phyloP scores from a whole-genome alignment of 2,113 vertebrate genomes.

The Atrichornis clamosus region DNA sequence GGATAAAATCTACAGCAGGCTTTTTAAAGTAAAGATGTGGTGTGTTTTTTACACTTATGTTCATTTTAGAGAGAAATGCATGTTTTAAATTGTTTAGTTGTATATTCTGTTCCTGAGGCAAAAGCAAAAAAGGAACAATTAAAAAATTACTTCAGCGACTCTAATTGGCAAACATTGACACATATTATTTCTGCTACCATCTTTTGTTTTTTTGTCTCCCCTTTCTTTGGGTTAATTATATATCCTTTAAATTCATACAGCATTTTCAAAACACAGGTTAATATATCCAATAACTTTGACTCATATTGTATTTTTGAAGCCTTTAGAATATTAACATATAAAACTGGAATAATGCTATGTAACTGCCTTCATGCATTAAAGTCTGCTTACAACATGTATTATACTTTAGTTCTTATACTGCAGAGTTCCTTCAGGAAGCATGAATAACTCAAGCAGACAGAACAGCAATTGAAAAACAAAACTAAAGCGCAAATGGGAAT shows the following conservation, averaged over 20 bases:
- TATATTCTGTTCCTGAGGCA: background rate
- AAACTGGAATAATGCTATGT: background rate
- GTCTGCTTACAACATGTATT: conserved; percentile 21
- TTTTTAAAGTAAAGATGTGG: background rate
- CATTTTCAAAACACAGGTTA: conserved; percentile 19
- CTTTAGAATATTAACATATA: conserved; percentile 10
- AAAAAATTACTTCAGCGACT: conserved; percentile 32
- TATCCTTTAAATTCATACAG: conserved; percentile 34
- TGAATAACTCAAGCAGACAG: conserved; percentile 15
- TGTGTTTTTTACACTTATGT: background rate
- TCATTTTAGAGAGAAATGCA: background rate
- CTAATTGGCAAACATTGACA: background rate
- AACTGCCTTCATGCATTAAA: background rate
- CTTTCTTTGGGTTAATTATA: conserved; percentile 4
- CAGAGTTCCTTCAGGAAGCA: background rate
- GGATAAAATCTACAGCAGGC: background rate
- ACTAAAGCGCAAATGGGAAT: background rate
- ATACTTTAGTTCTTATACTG: background rate
- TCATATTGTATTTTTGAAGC: background rate
- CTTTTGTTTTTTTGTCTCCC: background rate
- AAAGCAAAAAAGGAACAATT: background rate
- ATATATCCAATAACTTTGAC: conserved; percentile 21
- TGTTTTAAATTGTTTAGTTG: background rate
- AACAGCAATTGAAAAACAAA: conserved; percentile 13
- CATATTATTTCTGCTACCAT: background rate